Conservation (phyloP, 2,888 invertebrate species). For the Drosophila anceps region DNA sequence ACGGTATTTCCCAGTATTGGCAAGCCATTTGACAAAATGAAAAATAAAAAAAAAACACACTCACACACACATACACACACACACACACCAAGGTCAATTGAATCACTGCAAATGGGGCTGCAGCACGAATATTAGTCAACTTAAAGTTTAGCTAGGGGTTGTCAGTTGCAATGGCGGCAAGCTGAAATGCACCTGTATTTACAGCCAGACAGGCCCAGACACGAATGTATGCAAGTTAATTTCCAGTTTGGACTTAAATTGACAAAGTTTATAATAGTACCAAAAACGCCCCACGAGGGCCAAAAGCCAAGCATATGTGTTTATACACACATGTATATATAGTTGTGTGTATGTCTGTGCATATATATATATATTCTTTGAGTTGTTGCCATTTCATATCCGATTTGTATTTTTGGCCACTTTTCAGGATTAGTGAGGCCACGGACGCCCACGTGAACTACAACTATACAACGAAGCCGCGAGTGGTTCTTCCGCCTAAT, state of each 20-base stretch:
- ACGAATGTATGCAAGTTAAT: conserved; percentile 69
- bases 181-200: conserved; percentile 28
- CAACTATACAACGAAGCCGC: conserved; percentile 89
- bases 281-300: conserved; percentile 50
- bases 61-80: neutral
- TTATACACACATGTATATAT: neutral
- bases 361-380: conserved; percentile 6
- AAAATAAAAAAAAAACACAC: neutral
- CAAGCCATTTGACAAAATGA: conserved; percentile 64
- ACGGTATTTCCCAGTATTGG: conserved; percentile 51
- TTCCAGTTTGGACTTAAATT: conserved; percentile 76
- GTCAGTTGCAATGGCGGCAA: conserved; percentile 19
- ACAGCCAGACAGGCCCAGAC: conserved; percentile 49
- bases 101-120: conserved; percentile 74
- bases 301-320: conserved; percentile 9
- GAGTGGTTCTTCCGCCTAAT: conserved; percentile 90
- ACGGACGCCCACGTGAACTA: conserved; percentile 87
- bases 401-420: conserved; percentile 52
- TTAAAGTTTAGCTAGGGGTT: conserved; percentile 43
- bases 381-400: conserved; percentile 27
- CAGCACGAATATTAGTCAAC: conserved; percentile 67
- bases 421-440: conserved; percentile 84
- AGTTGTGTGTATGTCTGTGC: neutral
- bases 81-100: conserved; percentile 73
- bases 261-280: conserved; percentile 74